Evolutionary conservation across 64 coral and sea anemone species (phyloP), one percentile per base, ranked within the genome.

Genomic region (Anthopleura sola): DNA sequence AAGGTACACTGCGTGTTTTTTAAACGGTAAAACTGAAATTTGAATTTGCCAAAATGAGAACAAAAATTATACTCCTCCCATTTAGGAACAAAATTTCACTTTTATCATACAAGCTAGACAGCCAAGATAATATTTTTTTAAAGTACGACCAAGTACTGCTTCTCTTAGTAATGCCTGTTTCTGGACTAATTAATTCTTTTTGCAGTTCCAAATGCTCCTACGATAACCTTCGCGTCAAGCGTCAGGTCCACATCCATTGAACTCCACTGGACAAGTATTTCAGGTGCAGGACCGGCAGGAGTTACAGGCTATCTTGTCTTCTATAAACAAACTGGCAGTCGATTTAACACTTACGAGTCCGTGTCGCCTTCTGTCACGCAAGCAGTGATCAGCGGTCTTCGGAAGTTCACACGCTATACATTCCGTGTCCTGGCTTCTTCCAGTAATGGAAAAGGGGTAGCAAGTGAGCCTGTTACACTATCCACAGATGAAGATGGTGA

Each of bases 401-500:
- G 75, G 16, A 87, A 90, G 28, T 94, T 66, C 29, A 90, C 92
- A 77, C 24, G 80, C 4, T 90, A 94, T 60, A 90, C 84, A 46
- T 68, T 94, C 28, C 88, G 92, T 14, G 85, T 94, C 8, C 84
- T 87, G 57, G 88, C 89, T 28, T 94, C 77, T 78, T 86, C 92
- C 1, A n/a, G 18, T 20, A 79, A 51, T n/a, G 92, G 92, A 29
- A 90, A 94, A 23, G 92, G 92, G 80, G 88, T 94, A 18, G 60
- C 92, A 3, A 94, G 92, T 32, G 29, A 94, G 2, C 84, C 92
- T 37, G 80, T 84, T 40, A 83, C 78, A 9, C n/a, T 90, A 24
- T 28, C 31, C 0, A 94, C 92, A 24, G 83, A 94, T 18, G 92
- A 90, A 83, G 92, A 94, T 46, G 81, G 92, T 94, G 37, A 64